Conservation (phyloP, 2,113 vertebrate genomes). For the Ptilonorhynchus violaceus region DNA sequence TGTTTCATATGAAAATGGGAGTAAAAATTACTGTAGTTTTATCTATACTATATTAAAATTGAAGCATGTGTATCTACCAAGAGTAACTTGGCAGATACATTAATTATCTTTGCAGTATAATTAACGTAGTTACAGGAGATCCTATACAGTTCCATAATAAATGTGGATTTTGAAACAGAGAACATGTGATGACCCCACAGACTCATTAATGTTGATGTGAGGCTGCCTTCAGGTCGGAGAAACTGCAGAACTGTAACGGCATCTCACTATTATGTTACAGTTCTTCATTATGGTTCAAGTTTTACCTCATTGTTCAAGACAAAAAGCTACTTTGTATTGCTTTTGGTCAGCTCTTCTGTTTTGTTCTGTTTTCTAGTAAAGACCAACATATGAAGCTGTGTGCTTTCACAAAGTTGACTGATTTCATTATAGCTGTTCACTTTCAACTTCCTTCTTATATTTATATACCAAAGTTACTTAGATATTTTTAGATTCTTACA, state of each 20-base stretch:
- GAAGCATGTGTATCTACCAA: not conserved
- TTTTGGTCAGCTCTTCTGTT: not conserved
- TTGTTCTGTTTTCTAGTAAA: not conserved
- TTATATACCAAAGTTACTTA: not conserved
- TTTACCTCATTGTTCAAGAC: not conserved
- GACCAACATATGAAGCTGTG: not conserved
- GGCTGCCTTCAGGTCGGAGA: not conserved
- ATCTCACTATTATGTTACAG: not conserved
- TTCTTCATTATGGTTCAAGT: not conserved
- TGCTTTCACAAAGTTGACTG: not conserved
- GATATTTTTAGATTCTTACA: not conserved
- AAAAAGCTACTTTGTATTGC: not conserved
- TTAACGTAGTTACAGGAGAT: not conserved
- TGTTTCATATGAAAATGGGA: fast-evolving
- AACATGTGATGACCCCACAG: not conserved
- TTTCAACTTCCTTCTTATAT: not conserved
- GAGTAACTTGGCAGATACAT: not conserved
- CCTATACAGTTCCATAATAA: not conserved
- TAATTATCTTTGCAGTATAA: not conserved
- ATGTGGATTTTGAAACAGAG: not conserved
- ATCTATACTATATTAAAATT: not conserved
- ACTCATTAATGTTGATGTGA: not conserved
- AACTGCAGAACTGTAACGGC: not conserved
- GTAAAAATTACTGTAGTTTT: not conserved
- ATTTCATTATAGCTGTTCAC: not conserved